These are phyloP conservation scores for Hydrochoerus hydrochaeris DNA, from an alignment of 2,113 vertebrate species.

Conservation along the genomic window DNA sequence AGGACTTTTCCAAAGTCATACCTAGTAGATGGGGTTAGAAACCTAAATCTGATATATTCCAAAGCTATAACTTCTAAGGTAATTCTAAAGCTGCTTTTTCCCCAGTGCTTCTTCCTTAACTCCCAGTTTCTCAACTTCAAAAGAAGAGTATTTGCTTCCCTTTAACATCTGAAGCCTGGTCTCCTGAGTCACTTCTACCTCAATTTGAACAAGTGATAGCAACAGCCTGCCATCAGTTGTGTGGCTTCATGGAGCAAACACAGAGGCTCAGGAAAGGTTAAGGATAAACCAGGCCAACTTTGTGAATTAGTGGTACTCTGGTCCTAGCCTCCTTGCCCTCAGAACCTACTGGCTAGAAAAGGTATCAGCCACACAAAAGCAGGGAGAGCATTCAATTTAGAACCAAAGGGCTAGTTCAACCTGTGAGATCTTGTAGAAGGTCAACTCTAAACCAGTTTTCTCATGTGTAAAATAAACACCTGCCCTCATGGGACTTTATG, in stretches of 20 bases:
- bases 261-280: not conserved
- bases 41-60: not conserved
- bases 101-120: not conserved
- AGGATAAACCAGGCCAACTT: not conserved
- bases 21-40: not conserved
- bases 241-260: not conserved
- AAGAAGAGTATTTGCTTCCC: not conserved
- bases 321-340: not conserved
- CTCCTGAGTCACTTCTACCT: not conserved
- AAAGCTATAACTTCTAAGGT: not conserved
- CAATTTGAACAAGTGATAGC: not conserved
- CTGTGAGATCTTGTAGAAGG: not conserved
- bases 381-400: not conserved
- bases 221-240: not conserved
- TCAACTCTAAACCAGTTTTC: slow-evolving; percentile 22
- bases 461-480: slow-evolving; percentile 55
- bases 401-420: not conserved
- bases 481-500: slow-evolving; percentile 10
- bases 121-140: not conserved
- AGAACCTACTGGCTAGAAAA: not conserved
- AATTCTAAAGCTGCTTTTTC: not conserved
- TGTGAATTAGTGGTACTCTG: not conserved
- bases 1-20: not conserved
- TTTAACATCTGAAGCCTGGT: slow-evolving; percentile 37
- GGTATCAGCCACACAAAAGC: not conserved